Percentiles rank a stretch among this genome's conserved stretches.
phyloP scores from a whole-genome alignment of 2,113 vertebrate genomes.

The Nycticebus coucang region DNA sequence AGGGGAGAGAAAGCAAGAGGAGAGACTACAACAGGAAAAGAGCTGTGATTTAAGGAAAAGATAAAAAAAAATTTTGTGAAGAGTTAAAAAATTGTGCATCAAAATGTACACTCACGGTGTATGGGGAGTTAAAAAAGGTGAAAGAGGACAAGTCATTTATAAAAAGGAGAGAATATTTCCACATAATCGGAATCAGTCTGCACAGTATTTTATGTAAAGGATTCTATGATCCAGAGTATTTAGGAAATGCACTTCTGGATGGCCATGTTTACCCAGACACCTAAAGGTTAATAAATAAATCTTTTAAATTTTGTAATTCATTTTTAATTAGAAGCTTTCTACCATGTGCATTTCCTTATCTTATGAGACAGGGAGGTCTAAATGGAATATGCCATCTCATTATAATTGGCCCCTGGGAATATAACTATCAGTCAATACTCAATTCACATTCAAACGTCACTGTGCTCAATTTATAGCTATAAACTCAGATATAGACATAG shows the following conservation, averaged over 20 bases:
- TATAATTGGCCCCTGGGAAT: background rate
- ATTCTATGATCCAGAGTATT: background rate
- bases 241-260: background rate
- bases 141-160: background rate
- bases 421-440: background rate
- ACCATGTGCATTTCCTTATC: background rate
- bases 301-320: background rate
- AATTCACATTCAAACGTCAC: background rate
- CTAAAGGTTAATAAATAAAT: background rate
- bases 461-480: background rate
- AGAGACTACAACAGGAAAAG: background rate
- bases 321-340: conserved; percentile 21
- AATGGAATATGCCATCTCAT: background rate
- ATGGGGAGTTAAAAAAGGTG: background rate
- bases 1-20: background rate
- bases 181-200: background rate
- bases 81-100: background rate
- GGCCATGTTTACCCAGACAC: background rate
- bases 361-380: background rate
- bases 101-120: background rate
- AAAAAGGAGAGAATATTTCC: background rate
- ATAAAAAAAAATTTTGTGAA: background rate
- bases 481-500: background rate
- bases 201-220: background rate
- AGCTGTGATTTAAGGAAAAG: background rate